phyloP scores from a whole-genome alignment of 35 echinoderm and acorn worm genomes.

The Apostichopus californicus region DNA sequence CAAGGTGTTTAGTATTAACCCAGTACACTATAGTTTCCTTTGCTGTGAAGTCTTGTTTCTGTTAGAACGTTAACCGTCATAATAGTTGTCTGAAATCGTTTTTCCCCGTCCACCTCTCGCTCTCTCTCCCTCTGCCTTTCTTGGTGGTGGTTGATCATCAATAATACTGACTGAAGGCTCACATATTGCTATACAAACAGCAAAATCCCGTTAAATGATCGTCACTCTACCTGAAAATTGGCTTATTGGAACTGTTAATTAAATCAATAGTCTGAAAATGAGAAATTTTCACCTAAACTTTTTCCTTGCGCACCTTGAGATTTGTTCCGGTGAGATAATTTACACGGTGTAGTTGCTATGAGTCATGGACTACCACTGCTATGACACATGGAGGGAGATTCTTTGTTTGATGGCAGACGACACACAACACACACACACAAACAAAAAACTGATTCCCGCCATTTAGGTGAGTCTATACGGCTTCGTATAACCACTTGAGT shows the following conservation, averaged over 20 bases:
- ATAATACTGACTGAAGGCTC: slow-evolving; percentile 22
- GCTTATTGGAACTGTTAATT: slow-evolving; percentile 35
- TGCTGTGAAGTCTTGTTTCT: too few relatives aligned
- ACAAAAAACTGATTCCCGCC: background rate
- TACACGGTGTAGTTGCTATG: slow-evolving; percentile 26
- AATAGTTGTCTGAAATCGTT: background rate
- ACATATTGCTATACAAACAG: slow-evolving; percentile 33
- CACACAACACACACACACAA: background rate
- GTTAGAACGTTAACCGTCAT: background rate
- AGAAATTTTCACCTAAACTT: slow-evolving; percentile 36
- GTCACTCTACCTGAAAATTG: slow-evolving; percentile 51
- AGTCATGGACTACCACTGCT: slow-evolving; percentile 31
- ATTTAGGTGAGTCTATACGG: slow-evolving; percentile 1
- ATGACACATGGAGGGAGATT: slow-evolving; percentile 15
- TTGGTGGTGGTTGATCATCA: background rate
- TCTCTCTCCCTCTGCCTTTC: too few relatives aligned
- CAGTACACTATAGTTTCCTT: too few relatives aligned
- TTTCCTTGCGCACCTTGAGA: slow-evolving; percentile 21
- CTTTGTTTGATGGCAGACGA: slow-evolving; percentile 34
- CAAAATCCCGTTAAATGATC: slow-evolving; percentile 34
- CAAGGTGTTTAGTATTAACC: too few relatives aligned
- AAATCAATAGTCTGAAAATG: slow-evolving; percentile 46
- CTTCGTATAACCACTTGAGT: background rate
- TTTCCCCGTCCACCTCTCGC: too few relatives aligned
- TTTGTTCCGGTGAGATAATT: slow-evolving; percentile 41